Percentiles rank a stretch among this genome's conserved stretches.
Evolutionary conservation across 1,140 invertebrate species (phyloP).

Genomic region (Cardiocondyla obscurior): DNA sequence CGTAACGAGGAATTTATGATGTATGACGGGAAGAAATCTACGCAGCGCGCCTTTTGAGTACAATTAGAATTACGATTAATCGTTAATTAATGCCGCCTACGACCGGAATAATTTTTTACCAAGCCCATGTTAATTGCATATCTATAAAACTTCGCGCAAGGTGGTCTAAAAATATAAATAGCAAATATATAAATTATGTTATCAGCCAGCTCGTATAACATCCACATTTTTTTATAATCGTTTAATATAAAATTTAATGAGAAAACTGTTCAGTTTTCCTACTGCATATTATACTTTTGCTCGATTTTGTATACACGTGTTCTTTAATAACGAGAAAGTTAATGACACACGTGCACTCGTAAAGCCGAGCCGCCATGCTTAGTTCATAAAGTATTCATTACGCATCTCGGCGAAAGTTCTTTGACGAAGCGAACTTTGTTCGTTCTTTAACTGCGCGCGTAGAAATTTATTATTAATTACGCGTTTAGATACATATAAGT

Average conservation of each 20-base stretch:
- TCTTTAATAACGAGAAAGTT: slow-evolving; percentile 3
- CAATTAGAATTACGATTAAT: neutral
- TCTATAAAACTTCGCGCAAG: neutral
- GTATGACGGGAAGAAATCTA: neutral
- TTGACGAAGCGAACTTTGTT: slow-evolving; percentile 2
- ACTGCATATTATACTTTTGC: neutral
- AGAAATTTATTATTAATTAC: too few relatives aligned
- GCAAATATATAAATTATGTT: neutral
- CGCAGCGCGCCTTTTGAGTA: neutral
- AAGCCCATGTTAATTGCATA: neutral
- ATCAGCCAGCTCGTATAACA: neutral
- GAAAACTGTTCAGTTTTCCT: neutral
- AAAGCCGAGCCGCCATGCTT: neutral
- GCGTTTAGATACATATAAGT: too few relatives aligned
- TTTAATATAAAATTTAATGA: neutral
- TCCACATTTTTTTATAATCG: neutral
- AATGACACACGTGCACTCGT: too few relatives aligned
- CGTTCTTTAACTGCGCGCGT: neutral
- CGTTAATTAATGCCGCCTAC: slow-evolving; percentile 1
- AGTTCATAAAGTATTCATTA: neutral
- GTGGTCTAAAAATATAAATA: neutral
- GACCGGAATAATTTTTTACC: neutral
- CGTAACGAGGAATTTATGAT: slow-evolving; percentile 4
- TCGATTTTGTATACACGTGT: neutral
- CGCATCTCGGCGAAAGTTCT: neutral